Evolutionary conservation across 2,888 invertebrate genomes (phyloP).

Genomic region (Bibio marci): DNA sequence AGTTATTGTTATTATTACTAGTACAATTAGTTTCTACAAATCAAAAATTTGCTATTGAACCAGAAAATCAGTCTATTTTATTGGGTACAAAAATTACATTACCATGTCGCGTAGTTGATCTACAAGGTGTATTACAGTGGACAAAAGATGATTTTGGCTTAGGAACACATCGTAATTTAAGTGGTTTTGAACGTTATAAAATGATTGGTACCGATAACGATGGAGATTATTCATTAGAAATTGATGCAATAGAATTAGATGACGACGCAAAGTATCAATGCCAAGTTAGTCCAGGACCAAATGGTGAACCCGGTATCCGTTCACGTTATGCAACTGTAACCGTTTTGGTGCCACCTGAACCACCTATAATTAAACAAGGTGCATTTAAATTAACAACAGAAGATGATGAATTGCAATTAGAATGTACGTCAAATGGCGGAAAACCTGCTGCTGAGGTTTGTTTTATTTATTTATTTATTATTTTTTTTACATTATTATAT

Average conservation of each 20-base stretch:
- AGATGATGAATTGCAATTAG: slow-evolving; percentile 75
- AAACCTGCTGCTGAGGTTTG: slow-evolving; percentile 86
- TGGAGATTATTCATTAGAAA: slow-evolving; percentile 84
- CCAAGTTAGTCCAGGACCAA: slow-evolving; percentile 72
- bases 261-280: slow-evolving; percentile 90
- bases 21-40: no score
- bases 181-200: slow-evolving; percentile 80
- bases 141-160: slow-evolving; percentile 93
- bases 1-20: no score
- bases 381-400: slow-evolving; percentile 72
- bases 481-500: no score
- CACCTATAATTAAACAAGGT: slow-evolving; percentile 75
- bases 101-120: slow-evolving; percentile 77
- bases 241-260: slow-evolving; percentile 73
- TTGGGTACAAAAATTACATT: slow-evolving; percentile 75
- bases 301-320: slow-evolving; percentile 61
- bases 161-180: slow-evolving; percentile 74
- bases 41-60: slow-evolving; percentile 84
- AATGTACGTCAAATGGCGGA: slow-evolving; percentile 78
- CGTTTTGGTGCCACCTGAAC: slow-evolving; percentile 79
- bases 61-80: slow-evolving; percentile 77
- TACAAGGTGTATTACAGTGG: slow-evolving; percentile 87
- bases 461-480: slow-evolving; percentile 7
- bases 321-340: slow-evolving; percentile 73
- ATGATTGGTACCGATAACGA: slow-evolving; percentile 95